Conservation (phyloP, 2,113 vertebrate genomes). For the Zosterops hypoxanthus region DNA sequence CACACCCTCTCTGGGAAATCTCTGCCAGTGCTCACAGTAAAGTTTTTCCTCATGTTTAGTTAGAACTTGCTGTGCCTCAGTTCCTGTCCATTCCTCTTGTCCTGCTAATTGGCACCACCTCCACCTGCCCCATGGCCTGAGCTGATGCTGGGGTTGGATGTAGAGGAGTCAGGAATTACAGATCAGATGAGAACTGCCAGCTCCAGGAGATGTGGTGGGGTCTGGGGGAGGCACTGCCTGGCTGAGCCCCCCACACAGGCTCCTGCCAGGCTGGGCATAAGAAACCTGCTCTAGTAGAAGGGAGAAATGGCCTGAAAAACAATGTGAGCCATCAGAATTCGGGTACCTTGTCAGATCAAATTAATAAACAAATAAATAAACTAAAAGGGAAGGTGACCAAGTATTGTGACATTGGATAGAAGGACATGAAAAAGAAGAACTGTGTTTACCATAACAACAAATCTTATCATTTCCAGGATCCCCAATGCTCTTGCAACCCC, state of each 20-base stretch:
- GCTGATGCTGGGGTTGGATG: background rate
- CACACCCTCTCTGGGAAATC: background rate
- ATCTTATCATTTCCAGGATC: background rate
- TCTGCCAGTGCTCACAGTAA: background rate
- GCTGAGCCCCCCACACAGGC: background rate
- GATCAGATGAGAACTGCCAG: background rate
- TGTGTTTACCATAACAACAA: background rate
- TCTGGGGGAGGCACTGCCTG: accelerated
- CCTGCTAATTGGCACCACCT: background rate
- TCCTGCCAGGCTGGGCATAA: background rate
- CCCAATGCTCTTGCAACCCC: background rate
- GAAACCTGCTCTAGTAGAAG: background rate
- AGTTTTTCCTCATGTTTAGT: background rate
- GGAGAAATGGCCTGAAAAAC: background rate
- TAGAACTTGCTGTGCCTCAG: background rate
- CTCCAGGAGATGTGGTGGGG: background rate
- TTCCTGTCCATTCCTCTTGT: background rate
- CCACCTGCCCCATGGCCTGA: accelerated
- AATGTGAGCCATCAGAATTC: background rate
- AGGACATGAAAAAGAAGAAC: background rate
- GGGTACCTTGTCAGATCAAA: background rate
- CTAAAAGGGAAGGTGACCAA: background rate
- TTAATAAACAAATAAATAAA: background rate
- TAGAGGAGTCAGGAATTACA: background rate
- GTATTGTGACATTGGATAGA: background rate